phyloP scores from a whole-genome alignment of 2,797 vertebrate species.

The Eidolon dupreanum region DNA sequence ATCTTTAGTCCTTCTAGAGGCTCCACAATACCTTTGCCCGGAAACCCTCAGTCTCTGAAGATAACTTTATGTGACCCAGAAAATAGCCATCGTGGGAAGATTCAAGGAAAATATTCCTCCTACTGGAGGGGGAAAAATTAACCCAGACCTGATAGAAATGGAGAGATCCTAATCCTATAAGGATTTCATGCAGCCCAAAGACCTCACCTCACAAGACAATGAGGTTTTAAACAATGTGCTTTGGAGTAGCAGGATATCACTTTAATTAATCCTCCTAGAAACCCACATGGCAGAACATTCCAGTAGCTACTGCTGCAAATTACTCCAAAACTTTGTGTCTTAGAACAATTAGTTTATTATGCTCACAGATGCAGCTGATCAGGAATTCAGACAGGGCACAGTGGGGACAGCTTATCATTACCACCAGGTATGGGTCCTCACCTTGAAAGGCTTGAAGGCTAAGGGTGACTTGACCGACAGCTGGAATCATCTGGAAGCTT shows the following conservation, averaged over 20 bases:
- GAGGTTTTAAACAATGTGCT: neutral
- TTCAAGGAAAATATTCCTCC: neutral
- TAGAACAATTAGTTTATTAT: neutral
- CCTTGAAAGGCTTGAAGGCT: neutral
- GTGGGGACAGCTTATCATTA: neutral
- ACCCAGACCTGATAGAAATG: neutral
- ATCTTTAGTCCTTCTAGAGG: neutral
- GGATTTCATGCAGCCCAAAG: neutral
- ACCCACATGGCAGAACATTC: neutral
- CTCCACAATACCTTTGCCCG: constrained; percentile 30
- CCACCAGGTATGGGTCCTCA: neutral
- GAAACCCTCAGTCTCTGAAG: constrained; percentile 24
- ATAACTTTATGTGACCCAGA: neutral
- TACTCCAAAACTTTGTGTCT: neutral
- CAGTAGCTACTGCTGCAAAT: neutral
- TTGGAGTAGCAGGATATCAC: neutral
- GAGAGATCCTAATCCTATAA: neutral
- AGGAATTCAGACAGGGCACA: neutral
- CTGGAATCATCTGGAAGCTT: neutral
- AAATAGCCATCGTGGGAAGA: neutral
- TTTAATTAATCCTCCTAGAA: constrained; percentile 35
- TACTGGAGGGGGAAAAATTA: neutral
- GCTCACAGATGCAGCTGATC: neutral
- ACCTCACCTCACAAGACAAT: neutral
- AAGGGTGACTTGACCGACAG: neutral